Conservation (phyloP, 2,888 invertebrate species). For the Lepidonotus clava region DNA sequence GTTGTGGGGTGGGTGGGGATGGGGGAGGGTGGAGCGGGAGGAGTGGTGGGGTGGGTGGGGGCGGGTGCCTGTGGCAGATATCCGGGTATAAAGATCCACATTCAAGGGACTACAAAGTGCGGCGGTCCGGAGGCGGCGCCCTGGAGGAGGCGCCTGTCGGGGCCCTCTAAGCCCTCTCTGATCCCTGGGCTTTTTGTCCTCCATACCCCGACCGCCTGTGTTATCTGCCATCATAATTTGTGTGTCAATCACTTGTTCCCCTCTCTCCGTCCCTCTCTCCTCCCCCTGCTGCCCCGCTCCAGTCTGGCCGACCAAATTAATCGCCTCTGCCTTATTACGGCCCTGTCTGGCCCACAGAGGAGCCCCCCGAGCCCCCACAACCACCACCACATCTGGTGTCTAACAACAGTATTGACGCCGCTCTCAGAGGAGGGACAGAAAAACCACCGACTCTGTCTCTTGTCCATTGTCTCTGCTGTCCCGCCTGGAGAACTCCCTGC, state of each 20-base stretch:
- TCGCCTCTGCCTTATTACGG: too few relatives aligned
- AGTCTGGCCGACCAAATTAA: too few relatives aligned
- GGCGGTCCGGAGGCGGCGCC: neutral
- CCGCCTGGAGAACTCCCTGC: too few relatives aligned
- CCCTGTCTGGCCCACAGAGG: too few relatives aligned
- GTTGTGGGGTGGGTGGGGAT: neutral
- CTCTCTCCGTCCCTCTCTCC: neutral
- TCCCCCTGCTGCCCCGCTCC: neutral
- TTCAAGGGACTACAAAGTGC: neutral
- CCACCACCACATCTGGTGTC: too few relatives aligned
- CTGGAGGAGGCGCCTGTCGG: neutral
- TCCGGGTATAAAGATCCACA: neutral
- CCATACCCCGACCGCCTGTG: neutral
- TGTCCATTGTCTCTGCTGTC: too few relatives aligned
- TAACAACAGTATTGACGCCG: too few relatives aligned
- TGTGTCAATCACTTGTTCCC: neutral
- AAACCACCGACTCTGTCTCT: too few relatives aligned
- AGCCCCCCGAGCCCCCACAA: too few relatives aligned
- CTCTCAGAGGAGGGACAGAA: too few relatives aligned
- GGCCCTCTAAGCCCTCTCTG: neutral
- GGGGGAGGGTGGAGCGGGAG: neutral
- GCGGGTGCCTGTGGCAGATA: neutral
- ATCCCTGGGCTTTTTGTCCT: neutral
- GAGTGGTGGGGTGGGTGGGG: neutral
- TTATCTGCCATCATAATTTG: constrained; percentile 20